A percentile compares a stretch with the other conserved stretches of the same genome.
phyloP scores from a whole-genome alignment of 2,888 invertebrate species.

The Octonoba sinensis region DNA sequence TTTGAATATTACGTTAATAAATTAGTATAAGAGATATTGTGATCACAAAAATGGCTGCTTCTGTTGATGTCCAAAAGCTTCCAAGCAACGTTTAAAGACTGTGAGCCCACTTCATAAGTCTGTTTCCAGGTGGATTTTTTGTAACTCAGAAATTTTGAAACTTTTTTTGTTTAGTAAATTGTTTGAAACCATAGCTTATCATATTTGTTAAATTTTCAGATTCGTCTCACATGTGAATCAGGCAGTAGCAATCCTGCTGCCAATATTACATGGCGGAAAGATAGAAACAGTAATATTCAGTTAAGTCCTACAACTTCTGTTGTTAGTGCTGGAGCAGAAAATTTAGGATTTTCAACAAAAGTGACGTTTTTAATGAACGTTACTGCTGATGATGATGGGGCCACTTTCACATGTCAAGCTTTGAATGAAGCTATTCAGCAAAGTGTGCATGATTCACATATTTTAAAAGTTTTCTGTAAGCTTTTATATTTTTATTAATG shows the following conservation, averaged over 20 bases:
- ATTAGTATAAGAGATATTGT: too few species aligned
- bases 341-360: conserved; percentile 86
- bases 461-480: conserved; percentile 89
- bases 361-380: conserved; percentile 75
- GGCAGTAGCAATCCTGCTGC: conserved; percentile 93
- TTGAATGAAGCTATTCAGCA: conserved; percentile 86
- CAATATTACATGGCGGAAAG: conserved; percentile 87
- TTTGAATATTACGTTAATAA: too few species aligned
- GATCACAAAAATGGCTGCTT: too few species aligned
- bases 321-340: conserved; percentile 76
- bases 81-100: too few species aligned
- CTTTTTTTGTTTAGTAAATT: too few species aligned
- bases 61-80: too few species aligned
- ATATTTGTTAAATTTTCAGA: conserved; percentile 8
- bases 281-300: conserved; percentile 87
- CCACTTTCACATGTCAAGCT: conserved; percentile 92
- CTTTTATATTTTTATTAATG: background rate
- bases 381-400: conserved; percentile 85
- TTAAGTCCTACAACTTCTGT: conserved; percentile 56
- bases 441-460: conserved; percentile 87
- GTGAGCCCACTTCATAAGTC: too few species aligned
- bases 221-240: conserved; percentile 79
- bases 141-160: too few species aligned
- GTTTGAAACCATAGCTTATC: too few species aligned
- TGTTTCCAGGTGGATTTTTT: too few species aligned